These are phyloP conservation scores for Chitala chitala DNA, from an alignment of 2,113 vertebrate species.

Conservation along the genomic window DNA sequence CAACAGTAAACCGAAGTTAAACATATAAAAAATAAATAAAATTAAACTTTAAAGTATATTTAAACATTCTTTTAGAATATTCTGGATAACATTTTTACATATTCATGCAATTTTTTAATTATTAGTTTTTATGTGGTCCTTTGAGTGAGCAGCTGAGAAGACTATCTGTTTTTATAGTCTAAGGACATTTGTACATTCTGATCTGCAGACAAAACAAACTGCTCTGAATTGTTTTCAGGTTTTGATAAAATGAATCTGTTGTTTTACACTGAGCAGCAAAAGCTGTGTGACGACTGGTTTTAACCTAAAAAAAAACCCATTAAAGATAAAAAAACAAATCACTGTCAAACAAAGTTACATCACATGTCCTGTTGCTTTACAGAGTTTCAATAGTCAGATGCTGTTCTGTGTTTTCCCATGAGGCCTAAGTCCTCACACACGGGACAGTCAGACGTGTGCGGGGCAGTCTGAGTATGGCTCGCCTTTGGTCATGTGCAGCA, in stretches of 20 bases:
- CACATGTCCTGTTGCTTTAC: neutral
- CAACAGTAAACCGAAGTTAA: slow-evolving; percentile 60
- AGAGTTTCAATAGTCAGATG: too few species aligned
- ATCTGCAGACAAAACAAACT: neutral
- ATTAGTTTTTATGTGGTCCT: neutral
- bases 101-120: slow-evolving; percentile 6
- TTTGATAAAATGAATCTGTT: neutral
- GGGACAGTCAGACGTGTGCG: slow-evolving; percentile 70
- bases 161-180: neutral
- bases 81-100: slow-evolving; percentile 26
- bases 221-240: neutral
- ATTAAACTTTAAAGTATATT: slow-evolving; percentile 53
- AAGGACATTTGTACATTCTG: neutral
- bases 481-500: slow-evolving; percentile 88
- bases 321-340: neutral
- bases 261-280: neutral
- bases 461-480: slow-evolving; percentile 87
- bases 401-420: neutral
- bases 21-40: slow-evolving; percentile 74
- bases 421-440: slow-evolving; percentile 4
- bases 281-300: neutral
- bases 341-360: neutral
- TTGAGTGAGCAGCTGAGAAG: neutral
- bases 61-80: slow-evolving; percentile 44
- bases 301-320: neutral